Base-by-base conservation (phyloP, 2,888 invertebrate species). In the Sepiola atlantica region DNA sequence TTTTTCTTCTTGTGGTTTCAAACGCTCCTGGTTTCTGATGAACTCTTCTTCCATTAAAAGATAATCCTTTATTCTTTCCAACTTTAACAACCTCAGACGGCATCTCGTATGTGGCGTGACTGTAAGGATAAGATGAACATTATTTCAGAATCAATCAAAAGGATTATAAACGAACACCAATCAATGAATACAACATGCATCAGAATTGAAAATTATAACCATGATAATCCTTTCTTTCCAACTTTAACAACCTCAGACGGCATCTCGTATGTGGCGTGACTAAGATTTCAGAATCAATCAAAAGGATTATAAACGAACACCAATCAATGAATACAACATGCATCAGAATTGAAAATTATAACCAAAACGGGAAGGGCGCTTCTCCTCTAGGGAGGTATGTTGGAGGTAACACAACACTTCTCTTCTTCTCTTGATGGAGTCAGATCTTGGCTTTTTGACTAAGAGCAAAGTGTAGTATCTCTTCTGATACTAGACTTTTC, bases 41-140 rank as follows among this genome's bases (percentile, higher is more conserved):
- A 99, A 99, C 97, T 99, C 99, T 97, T 99, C 99, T 97, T 99
- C 99, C 99, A 99, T 99, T 95, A 99, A 98, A 14, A 99, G 98
- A 97, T 99, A 99, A 98, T 99, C 99, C 97, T 99, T 99, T 96
- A 99, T 99, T 95, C 99, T 98, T 97, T 99, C 99, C 94, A 99
- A 97, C 97, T 99, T 99, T 92, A 99, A 97, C 95, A 99, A 97
- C 97, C 99, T 99, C 95, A 99, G 98, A 94, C 99, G 98, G 97
- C 99, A 99, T 97, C 99, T 98, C 14, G 99, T 99, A 97, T 99
- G 99, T 32, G 99, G 99, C 18, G 99, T 99, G 6, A 99, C 99
- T 98, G 96, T 54, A 77, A 77, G 14, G 18, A 18, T 77, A 77
- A 32, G 8, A 77, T 4, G 14, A n/a, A 77, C n/a, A 1, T 77